phyloP scores from a whole-genome alignment of 2,888 invertebrate genomes.

The Lapara coniferarum region DNA sequence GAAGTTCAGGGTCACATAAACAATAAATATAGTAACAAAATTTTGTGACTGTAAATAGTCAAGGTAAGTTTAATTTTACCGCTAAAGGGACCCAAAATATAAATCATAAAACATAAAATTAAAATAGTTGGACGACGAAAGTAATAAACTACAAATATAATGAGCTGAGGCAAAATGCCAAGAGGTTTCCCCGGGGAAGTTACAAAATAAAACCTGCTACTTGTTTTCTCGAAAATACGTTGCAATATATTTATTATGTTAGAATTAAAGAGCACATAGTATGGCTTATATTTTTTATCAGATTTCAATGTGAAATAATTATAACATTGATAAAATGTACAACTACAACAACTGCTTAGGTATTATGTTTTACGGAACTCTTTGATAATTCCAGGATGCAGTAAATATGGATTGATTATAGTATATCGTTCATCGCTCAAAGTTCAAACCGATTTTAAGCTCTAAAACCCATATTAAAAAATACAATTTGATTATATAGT shows the following conservation, averaged over 20 bases:
- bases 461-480: too few species aligned
- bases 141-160: slow-evolving; percentile 41
- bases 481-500: too few species aligned
- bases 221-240: slow-evolving; percentile 20
- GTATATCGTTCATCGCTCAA: too few species aligned
- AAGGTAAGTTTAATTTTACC: slow-evolving; percentile 18
- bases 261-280: neutral
- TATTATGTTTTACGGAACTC: too few species aligned
- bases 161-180: slow-evolving; percentile 44
- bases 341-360: too few species aligned
- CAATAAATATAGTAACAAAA: neutral
- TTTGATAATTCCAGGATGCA: too few species aligned
- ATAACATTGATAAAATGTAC: too few species aligned
- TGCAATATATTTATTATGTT: neutral
- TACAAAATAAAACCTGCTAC: slow-evolving; percentile 20
- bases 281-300: neutral
- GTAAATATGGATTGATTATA: too few species aligned
- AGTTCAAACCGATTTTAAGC: too few species aligned
- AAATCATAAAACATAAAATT: slow-evolving; percentile 42
- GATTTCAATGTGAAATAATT: neutral
- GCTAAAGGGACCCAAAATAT: slow-evolving; percentile 23
- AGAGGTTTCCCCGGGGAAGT: slow-evolving; percentile 32
- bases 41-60: neutral
- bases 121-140: slow-evolving; percentile 41
- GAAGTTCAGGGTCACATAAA: neutral